Percentiles rank a stretch among this genome's conserved stretches.
Evolutionary conservation across 2,888 invertebrate species (phyloP).

Genomic region (Lasioglossum pauxillum): DNA sequence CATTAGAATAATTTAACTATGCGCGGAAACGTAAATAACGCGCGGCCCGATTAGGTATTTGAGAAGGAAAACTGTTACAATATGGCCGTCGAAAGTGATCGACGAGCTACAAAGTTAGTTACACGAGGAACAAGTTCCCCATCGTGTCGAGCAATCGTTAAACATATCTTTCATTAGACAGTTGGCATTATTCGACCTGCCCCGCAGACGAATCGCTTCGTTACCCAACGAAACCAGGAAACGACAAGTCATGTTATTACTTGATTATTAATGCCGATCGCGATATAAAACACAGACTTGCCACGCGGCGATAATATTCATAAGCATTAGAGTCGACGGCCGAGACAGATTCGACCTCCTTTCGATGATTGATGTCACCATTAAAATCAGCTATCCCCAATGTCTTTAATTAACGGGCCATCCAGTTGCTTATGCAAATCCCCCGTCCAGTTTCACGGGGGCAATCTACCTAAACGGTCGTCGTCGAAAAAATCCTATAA

Average conservation of each 20-base stretch:
- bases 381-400: background rate
- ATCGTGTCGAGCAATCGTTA: background rate
- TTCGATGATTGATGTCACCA: background rate
- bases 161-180: background rate
- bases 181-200: background rate
- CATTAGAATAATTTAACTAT: background rate
- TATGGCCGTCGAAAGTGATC: background rate
- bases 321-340: background rate
- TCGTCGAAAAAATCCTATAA: background rate
- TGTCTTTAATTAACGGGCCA: background rate
- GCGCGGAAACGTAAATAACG: background rate
- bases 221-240: background rate
- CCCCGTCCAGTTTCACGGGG: background rate
- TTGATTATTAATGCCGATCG: background rate
- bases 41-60: background rate
- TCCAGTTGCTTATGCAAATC: background rate
- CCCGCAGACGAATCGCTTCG: background rate
- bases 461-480: background rate
- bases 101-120: slow-evolving; percentile 8
- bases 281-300: background rate
- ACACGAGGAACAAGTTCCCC: background rate
- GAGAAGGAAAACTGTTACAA: background rate
- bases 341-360: background rate
- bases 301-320: slow-evolving; percentile 14
- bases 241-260: background rate